phyloP scores from a whole-genome alignment of 2,113 vertebrate species.

The Dascyllus trimaculatus region DNA sequence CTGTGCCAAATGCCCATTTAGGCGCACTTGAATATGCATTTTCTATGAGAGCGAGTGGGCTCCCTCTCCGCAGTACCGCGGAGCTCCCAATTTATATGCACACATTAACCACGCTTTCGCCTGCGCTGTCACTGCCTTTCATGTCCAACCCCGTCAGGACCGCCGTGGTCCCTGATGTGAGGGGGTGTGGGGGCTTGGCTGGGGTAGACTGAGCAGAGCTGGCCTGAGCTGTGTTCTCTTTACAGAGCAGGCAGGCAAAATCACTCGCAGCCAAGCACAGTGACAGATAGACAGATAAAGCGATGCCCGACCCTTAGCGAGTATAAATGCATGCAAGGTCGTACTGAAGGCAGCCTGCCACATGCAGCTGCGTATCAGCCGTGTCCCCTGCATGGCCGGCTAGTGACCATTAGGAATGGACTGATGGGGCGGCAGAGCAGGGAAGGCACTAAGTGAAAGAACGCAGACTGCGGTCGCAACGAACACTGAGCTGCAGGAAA shows the following conservation, averaged over 20 bases:
- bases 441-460: constrained; percentile 21
- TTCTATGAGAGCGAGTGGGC: constrained; percentile 40
- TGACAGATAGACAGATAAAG: constrained; percentile 23
- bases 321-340: constrained; percentile 47
- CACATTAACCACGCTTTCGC: constrained; percentile 69
- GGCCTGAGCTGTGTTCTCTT: constrained; percentile 18
- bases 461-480: constrained; percentile 21
- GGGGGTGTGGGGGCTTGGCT: constrained; percentile 2
- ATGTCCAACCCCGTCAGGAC: constrained; percentile 57
- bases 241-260: constrained; percentile 35
- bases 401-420: constrained; percentile 24
- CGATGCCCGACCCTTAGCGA: constrained; percentile 25
- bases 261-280: constrained; percentile 10
- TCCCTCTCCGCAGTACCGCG: constrained; percentile 37
- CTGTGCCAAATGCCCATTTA: constrained; percentile 62
- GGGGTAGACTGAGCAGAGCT: constrained; percentile 16
- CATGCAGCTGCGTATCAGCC: constrained; percentile 22
- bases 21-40: constrained; percentile 67
- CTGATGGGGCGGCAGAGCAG: background rate
- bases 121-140: constrained; percentile 69
- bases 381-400: background rate
- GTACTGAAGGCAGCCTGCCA: constrained; percentile 25
- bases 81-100: constrained; percentile 58
- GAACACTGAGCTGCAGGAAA: constrained; percentile 20
- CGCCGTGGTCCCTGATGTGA: constrained; percentile 38